Percentiles rank a stretch among this genome's conserved stretches.
phyloP scores from a whole-genome alignment of 2,888 invertebrate species.

The Noctuana brunneofusca region DNA sequence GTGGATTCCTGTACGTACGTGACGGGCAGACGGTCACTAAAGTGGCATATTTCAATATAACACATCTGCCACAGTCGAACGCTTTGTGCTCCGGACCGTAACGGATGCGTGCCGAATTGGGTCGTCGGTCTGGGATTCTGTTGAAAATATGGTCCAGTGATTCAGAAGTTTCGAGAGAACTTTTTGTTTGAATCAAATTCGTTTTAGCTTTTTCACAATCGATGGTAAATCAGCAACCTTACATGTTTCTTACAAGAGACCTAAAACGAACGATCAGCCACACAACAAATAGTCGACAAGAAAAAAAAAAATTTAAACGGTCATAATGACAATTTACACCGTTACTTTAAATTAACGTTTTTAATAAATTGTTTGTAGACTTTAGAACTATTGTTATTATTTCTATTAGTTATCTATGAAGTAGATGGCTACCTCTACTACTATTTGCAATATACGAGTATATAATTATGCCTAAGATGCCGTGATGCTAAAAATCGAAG shows the following conservation, averaged over 20 bases:
- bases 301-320: no score
- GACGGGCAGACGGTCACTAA: slow-evolving; percentile 62
- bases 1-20: slow-evolving; percentile 63
- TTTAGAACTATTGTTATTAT: no score
- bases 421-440: no score
- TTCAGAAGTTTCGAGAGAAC: slow-evolving; percentile 33
- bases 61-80: slow-evolving; percentile 60
- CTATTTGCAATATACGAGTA: no score
- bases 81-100: slow-evolving; percentile 59
- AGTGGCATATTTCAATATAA: slow-evolving; percentile 76
- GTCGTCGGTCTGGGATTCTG: slow-evolving; percentile 45
- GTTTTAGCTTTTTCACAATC: neutral
- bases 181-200: slow-evolving; percentile 18
- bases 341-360: no score
- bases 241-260: no score
- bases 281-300: no score
- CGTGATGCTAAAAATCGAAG: neutral
- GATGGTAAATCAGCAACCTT: neutral
- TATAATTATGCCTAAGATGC: no score
- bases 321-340: no score
- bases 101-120: slow-evolving; percentile 64
- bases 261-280: no score
- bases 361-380: no score
- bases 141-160: slow-evolving; percentile 32
- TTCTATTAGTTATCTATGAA: no score